A percentile compares a stretch with the other conserved stretches of the same genome.
Conservation (phyloP, 2,113 vertebrate species). For the Clarias batrachus region DNA sequence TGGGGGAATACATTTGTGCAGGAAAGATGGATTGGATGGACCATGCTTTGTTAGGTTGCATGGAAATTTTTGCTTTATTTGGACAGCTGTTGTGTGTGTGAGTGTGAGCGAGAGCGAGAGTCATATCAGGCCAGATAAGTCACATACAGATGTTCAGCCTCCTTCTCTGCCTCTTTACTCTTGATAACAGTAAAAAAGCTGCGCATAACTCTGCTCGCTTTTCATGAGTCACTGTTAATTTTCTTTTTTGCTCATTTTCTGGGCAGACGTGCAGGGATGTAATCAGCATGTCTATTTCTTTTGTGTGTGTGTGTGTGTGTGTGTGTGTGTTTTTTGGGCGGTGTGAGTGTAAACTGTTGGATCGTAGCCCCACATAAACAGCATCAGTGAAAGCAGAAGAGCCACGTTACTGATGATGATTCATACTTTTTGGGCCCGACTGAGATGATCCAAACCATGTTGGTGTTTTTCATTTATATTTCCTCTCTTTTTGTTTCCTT, state of each 20-base stretch:
- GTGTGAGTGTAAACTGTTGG: conserved; percentile 18
- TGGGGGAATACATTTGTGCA: conserved; percentile 19
- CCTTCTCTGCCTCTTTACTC: conserved; percentile 33
- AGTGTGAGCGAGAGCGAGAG: neutral
- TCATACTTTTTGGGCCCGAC: conserved; percentile 24
- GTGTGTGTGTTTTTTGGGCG: neutral
- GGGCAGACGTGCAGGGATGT: neutral
- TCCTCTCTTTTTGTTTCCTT: conserved; percentile 23
- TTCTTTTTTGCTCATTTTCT: conserved; percentile 16
- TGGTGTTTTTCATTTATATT: conserved; percentile 42
- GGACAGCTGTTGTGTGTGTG: conserved; percentile 50
- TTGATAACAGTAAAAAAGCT: conserved; percentile 13
- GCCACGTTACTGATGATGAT: conserved; percentile 18
- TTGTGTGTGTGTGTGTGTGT: conserved; percentile 6
- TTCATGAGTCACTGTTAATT: conserved; percentile 14
- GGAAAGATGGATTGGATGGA: conserved; percentile 37
- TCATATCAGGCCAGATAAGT: conserved; percentile 23
- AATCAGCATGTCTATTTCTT: neutral
- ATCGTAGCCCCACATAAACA: neutral
- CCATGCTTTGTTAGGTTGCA: conserved; percentile 33
- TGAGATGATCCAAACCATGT: conserved; percentile 33
- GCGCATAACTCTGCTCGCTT: neutral
- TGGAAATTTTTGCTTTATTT: conserved; percentile 46
- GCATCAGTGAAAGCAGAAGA: neutral
- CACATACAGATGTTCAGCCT: conserved; percentile 36